These are phyloP conservation scores for Platyura marginata DNA, from an alignment of 1,140 invertebrate genomes.

Conservation along the genomic window DNA sequence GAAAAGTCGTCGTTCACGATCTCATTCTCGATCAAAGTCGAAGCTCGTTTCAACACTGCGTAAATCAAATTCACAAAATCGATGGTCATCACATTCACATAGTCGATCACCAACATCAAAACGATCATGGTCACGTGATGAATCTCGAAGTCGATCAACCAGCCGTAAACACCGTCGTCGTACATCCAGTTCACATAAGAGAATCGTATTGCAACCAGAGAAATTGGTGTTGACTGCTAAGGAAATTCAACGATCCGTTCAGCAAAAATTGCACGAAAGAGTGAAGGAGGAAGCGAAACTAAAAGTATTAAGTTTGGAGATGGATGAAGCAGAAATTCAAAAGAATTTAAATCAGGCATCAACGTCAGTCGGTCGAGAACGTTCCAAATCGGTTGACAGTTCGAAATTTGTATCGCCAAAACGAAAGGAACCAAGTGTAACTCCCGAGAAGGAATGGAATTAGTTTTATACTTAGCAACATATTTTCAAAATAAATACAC, in stretches of 20 bases:
- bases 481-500: no score
- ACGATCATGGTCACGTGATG: conserved; percentile 12
- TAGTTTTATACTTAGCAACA: no score
- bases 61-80: conserved; percentile 11
- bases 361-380: no score
- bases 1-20: conserved; percentile 21
- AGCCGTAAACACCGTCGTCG: conserved; percentile 5
- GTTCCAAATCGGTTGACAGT: not conserved
- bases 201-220: conserved; percentile 11
- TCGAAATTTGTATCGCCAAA: not conserved
- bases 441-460: not conserved
- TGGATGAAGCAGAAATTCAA: no score
- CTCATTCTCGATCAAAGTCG: conserved; percentile 20
- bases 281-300: conserved; percentile 18
- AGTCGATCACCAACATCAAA: conserved; percentile 21
- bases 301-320: no score
- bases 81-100: conserved; percentile 15
- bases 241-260: conserved; percentile 18
- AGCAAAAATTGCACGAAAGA: conserved; percentile 17
- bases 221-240: conserved; percentile 18
- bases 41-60: conserved; percentile 10
- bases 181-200: conserved; percentile 6
- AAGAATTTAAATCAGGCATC: no score
- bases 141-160: conserved; percentile 4
- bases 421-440: not conserved